These are phyloP conservation scores for Oxycera nigricornis DNA, from an alignment of 2,888 invertebrate genomes.

Conservation along the genomic window DNA sequence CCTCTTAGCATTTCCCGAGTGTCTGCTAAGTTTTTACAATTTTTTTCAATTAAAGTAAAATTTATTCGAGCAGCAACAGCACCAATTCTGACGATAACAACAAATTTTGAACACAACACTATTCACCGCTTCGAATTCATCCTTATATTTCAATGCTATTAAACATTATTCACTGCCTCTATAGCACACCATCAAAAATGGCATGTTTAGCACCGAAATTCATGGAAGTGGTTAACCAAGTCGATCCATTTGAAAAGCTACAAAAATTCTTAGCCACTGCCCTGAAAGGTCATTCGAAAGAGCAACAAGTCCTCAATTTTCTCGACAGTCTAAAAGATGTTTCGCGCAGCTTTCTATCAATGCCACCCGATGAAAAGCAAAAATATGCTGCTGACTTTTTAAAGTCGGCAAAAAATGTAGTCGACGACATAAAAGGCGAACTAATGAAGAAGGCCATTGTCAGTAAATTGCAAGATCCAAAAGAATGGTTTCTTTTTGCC, in stretches of 20 bases:
- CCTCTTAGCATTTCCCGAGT: too few relatives aligned
- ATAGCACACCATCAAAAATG: slow-evolving; percentile 11
- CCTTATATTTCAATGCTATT: too few relatives aligned
- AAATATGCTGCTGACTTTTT: slow-evolving; percentile 38
- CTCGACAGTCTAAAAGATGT: slow-evolving; percentile 13
- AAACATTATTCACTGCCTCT: too few relatives aligned
- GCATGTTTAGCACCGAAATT: slow-evolving; percentile 29
- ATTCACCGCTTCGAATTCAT: too few relatives aligned
- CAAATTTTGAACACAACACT: too few relatives aligned
- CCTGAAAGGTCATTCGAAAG: slow-evolving; percentile 13
- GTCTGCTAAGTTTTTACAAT: too few relatives aligned
- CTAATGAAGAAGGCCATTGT: slow-evolving; percentile 13
- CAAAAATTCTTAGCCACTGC: slow-evolving; percentile 3
- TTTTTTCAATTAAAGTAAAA: too few relatives aligned
- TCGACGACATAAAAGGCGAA: slow-evolving; percentile 24
- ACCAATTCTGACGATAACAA: too few relatives aligned
- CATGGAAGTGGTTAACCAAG: background rate
- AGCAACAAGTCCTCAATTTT: background rate
- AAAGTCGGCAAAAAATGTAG: slow-evolving; percentile 14
- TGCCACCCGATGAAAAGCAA: slow-evolving; percentile 37
- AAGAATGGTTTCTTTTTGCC: slow-evolving; percentile 24
- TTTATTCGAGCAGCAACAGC: too few relatives aligned
- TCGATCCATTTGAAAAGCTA: slow-evolving; percentile 28
- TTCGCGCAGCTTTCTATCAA: background rate
- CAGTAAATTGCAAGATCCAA: slow-evolving; percentile 4